Conservation (phyloP, 1,140 invertebrate species). For the Sminthurinus signatus region DNA sequence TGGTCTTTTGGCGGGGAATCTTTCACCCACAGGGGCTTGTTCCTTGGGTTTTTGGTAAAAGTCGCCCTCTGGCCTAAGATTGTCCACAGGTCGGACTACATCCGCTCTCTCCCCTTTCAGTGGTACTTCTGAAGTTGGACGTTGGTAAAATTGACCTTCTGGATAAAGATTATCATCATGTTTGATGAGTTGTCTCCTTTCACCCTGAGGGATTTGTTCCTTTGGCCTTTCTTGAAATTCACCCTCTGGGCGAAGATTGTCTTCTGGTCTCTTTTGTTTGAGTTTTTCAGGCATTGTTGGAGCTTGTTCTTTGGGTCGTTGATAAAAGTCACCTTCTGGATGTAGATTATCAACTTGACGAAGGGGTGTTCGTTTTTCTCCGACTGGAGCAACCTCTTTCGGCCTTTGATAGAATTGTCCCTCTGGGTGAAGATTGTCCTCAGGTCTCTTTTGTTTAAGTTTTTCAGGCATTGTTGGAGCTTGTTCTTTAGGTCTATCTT, state of each 20-base stretch:
- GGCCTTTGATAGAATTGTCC: constrained; percentile 38
- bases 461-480: constrained; percentile 42
- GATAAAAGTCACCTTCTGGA: constrained; percentile 45
- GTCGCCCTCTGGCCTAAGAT: constrained; percentile 47
- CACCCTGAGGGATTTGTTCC: constrained; percentile 46
- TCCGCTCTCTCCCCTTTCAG: constrained; percentile 43
- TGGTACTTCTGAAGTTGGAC: constrained; percentile 15
- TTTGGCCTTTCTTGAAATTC: constrained; percentile 41
- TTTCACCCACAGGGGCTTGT: constrained; percentile 33
- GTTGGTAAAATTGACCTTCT: constrained; percentile 11
- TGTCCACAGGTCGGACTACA: constrained; percentile 48
- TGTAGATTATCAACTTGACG: constrained; percentile 49
- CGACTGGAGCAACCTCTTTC: constrained; percentile 41
- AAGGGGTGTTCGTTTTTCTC: constrained; percentile 48
- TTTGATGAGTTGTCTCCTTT: constrained; percentile 53
- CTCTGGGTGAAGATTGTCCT: constrained; percentile 51
- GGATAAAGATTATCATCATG: constrained; percentile 47
- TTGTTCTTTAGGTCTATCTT: constrained; percentile 45
- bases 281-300: constrained; percentile 46
- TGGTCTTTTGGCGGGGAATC: constrained; percentile 46
- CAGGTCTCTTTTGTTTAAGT: constrained; percentile 51
- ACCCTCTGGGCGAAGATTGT: constrained; percentile 48
- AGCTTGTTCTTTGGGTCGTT: constrained; percentile 22
- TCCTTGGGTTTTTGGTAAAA: constrained; percentile 29
- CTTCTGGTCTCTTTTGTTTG: constrained; percentile 50